Evolutionary conservation across 2,888 invertebrate species (phyloP).

Genomic region (Pristionchus fissidentatus): DNA sequence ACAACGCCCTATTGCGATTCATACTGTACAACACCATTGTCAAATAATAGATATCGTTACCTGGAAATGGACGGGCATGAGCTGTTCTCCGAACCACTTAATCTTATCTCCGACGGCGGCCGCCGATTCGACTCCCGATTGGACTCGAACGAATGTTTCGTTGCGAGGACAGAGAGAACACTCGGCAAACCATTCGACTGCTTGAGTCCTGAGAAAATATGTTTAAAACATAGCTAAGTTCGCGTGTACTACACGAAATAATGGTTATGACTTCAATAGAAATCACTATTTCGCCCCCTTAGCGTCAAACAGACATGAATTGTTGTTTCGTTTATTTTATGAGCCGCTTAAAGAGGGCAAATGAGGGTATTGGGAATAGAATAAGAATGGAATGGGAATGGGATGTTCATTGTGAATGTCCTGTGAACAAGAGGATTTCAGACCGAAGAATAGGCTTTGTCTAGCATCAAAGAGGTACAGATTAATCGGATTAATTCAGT

Average conservation of each 20-base stretch:
- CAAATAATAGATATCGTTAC: constrained; percentile 81
- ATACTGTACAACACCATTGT: no score
- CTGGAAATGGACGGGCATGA: constrained; percentile 90
- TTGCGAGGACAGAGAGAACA: constrained; percentile 98
- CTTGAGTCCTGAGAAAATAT: constrained; percentile 80
- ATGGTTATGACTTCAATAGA: no score
- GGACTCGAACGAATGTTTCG: constrained; percentile 95
- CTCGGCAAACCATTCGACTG: constrained; percentile 98
- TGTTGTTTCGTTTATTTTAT: background rate
- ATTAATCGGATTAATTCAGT: no score
- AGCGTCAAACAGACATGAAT: constrained; percentile 13
- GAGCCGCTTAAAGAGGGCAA: background rate
- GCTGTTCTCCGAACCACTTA: constrained; percentile 92
- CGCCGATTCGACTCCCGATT: constrained; percentile 94
- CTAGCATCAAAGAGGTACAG: no score
- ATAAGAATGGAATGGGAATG: no score
- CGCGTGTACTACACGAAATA: background rate
- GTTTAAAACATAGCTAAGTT: no score
- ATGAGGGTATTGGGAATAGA: no score
- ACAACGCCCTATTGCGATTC: no score
- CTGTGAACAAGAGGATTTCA: no score
- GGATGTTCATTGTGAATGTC: no score
- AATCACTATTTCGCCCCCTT: no score
- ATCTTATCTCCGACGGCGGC: constrained; percentile 95
- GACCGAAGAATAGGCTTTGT: no score